A percentile compares a stretch with the other conserved stretches of the same genome.
These are phyloP conservation scores for Propithecus perrieri DNA, from an alignment of 2,797 vertebrate genomes.

Conservation along the genomic window DNA sequence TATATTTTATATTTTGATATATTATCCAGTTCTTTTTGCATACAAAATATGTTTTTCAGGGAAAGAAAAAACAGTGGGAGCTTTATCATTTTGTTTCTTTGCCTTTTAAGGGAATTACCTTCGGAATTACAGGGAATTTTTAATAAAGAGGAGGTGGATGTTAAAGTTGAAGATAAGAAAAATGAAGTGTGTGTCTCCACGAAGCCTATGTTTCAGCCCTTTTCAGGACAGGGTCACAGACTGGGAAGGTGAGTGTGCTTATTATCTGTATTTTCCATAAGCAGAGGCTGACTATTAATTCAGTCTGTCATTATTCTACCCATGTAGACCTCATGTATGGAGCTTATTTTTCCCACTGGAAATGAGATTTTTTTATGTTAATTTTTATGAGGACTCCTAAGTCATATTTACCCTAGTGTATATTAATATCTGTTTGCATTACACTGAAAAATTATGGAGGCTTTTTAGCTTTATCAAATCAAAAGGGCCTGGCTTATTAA, in stretches of 20 bases:
- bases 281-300: not conserved
- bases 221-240: conserved; percentile 94
- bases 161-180: conserved; percentile 96
- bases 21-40: not conserved
- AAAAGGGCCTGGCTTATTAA: not conserved
- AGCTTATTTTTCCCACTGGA: not conserved
- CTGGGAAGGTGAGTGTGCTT: conserved; percentile 91
- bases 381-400: conserved; percentile 6
- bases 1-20: not conserved
- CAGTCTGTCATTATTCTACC: not conserved
- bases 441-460: not conserved
- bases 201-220: conserved; percentile 93
- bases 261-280: not conserved
- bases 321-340: not conserved
- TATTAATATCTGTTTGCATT: not conserved
- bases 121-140: conserved; percentile 91
- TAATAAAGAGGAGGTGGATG: conserved; percentile 94
- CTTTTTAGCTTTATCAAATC: not conserved
- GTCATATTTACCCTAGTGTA: not conserved
- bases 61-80: not conserved
- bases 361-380: conserved; percentile 5
- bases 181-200: conserved; percentile 90
- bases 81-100: conserved; percentile 20
- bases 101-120: conserved; percentile 91
- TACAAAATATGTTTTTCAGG: conserved; percentile 8